These are phyloP conservation scores for Gymnoscopelus braueri DNA, from an alignment of 2,797 vertebrate species.

Conservation along the genomic window DNA sequence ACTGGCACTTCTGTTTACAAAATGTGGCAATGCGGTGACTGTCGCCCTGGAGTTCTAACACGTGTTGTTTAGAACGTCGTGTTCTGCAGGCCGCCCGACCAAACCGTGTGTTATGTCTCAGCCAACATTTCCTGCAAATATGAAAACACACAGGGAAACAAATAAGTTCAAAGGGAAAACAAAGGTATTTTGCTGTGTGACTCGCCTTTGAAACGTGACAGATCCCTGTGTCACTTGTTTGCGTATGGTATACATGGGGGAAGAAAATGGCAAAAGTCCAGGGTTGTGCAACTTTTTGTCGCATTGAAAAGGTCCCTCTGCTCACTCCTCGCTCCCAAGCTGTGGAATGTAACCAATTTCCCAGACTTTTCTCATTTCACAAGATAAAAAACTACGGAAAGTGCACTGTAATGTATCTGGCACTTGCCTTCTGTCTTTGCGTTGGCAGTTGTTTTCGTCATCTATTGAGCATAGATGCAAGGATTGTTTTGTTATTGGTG, in stretches of 20 bases:
- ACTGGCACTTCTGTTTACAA: conserved; percentile 31
- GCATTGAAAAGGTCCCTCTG: conserved; percentile 17
- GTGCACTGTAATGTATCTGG: no score
- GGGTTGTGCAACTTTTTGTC: conserved; percentile 32
- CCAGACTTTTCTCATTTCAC: no score
- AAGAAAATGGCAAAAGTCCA: conserved; percentile 2
- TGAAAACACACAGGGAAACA: neutral
- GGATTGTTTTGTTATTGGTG: no score
- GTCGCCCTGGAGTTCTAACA: conserved; percentile 33
- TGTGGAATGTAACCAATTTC: no score
- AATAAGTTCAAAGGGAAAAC: conserved; percentile 26
- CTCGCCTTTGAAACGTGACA: conserved; percentile 49
- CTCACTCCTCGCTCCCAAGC: no score
- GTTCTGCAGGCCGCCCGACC: conserved; percentile 55
- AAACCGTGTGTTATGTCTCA: conserved; percentile 68
- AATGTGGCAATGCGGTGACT: conserved; percentile 29
- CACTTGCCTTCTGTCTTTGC: no score
- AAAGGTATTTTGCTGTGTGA: conserved; percentile 15
- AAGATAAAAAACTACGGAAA: no score
- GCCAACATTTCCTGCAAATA: conserved; percentile 51
- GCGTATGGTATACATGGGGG: conserved; percentile 5
- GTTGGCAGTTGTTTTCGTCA: no score
- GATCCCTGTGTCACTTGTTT: conserved; percentile 35
- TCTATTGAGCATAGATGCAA: no score
- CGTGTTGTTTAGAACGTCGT: conserved; percentile 50